Evolutionary conservation across 2,888 invertebrate species (phyloP).

Genomic region (Hofmannophila pseudospretella): DNA sequence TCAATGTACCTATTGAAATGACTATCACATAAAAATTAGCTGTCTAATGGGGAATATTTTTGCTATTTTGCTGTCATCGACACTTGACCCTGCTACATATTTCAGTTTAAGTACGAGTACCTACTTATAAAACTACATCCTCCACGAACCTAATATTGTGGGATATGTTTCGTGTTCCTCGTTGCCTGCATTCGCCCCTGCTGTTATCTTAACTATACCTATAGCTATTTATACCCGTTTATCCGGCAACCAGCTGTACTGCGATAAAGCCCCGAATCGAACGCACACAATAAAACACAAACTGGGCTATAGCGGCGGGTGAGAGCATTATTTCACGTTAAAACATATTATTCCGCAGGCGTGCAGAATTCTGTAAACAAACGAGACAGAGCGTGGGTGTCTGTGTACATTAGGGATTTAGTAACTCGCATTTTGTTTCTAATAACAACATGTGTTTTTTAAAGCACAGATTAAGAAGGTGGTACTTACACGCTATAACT

Average conservation of each 20-base stretch:
- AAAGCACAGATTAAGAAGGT: slow-evolving; percentile 12
- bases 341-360: slow-evolving; percentile 58
- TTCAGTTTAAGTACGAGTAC: no score
- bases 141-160: no score
- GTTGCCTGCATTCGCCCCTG: slow-evolving; percentile 39
- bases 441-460: slow-evolving; percentile 10
- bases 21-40: no score
- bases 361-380: slow-evolving; percentile 64
- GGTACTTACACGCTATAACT: no score
- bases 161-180: no score
- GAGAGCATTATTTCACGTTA: slow-evolving; percentile 59
- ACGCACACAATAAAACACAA: slow-evolving; percentile 61
- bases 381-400: slow-evolving; percentile 55
- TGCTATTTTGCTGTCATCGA: no score
- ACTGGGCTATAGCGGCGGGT: slow-evolving; percentile 49
- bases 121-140: no score
- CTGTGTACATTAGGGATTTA: slow-evolving; percentile 52
- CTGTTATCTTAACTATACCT: slow-evolving; percentile 32
- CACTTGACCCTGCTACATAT: no score
- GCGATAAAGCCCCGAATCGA: slow-evolving; percentile 54
- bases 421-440: slow-evolving; percentile 28
- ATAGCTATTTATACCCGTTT: slow-evolving; percentile 64
- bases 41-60: no score
- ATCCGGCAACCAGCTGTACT: slow-evolving; percentile 70
- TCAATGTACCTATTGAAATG: no score